These are phyloP conservation scores for Trimorus sp. DNA, from an alignment of 2,888 invertebrate species.

Conservation along the genomic window DNA sequence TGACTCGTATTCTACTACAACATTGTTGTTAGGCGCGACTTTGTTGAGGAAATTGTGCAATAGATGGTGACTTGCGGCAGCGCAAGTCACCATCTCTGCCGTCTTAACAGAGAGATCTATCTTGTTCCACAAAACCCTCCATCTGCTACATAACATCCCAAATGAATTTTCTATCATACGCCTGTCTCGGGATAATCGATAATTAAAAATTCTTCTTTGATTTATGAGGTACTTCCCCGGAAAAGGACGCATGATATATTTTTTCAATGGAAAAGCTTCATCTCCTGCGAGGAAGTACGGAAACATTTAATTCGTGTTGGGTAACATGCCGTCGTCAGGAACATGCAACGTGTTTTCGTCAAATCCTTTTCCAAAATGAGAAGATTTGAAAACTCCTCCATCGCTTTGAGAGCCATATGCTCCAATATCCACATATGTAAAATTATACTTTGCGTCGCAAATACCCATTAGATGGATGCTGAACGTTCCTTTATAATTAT, in stretches of 20 bases:
- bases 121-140: slow-evolving; percentile 53
- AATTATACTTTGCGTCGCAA: slow-evolving; percentile 7
- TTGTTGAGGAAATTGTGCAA: slow-evolving; percentile 47
- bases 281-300: slow-evolving; percentile 13
- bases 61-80: slow-evolving; percentile 14
- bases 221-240: neutral
- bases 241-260: slow-evolving; percentile 20
- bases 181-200: slow-evolving; percentile 51
- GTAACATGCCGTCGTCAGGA: neutral
- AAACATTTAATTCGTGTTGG: neutral
- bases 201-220: slow-evolving; percentile 16
- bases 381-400: neutral
- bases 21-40: slow-evolving; percentile 1
- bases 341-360: neutral
- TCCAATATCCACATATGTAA: neutral
- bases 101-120: slow-evolving; percentile 36
- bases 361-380: slow-evolving; percentile 2
- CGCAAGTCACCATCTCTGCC: slow-evolving; percentile 12
- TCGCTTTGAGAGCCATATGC: slow-evolving; percentile 12
- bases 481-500: too few species aligned
- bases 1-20: slow-evolving; percentile 9
- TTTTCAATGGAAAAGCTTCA: slow-evolving; percentile 27
- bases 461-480: neutral
- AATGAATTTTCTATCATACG: slow-evolving; percentile 67
- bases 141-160: slow-evolving; percentile 63